phyloP scores from a whole-genome alignment of 2,888 invertebrate genomes.

The Megalurothrips usitatus region DNA sequence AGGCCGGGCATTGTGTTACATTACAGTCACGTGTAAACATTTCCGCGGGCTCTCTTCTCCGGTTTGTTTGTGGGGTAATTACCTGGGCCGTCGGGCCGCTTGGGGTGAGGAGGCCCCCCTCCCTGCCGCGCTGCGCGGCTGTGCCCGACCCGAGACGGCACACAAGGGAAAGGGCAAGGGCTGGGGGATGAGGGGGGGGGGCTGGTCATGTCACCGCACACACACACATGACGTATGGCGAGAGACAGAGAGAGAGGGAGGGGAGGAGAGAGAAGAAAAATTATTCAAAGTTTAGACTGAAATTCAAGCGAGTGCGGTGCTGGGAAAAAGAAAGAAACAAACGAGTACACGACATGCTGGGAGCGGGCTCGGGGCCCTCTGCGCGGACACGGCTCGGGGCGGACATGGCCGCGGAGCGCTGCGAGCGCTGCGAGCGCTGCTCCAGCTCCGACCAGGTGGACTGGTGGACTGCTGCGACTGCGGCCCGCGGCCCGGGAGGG shows the following conservation, averaged over 20 bases:
- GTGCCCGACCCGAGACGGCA: neutral
- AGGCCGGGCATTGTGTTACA: neutral
- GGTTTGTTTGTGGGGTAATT: constrained; percentile 22
- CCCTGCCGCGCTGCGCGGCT: neutral
- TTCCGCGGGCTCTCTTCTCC: constrained; percentile 19
- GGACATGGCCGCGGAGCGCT: neutral
- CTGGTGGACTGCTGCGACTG: no score
- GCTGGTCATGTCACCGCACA: neutral
- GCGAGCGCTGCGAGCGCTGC: no score
- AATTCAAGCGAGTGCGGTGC: neutral
- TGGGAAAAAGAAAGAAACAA: neutral
- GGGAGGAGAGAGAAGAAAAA: neutral
- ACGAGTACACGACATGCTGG: neutral
- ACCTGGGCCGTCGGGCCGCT: neutral
- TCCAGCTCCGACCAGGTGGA: no score
- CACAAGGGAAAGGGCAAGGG: neutral
- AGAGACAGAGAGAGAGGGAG: no score
- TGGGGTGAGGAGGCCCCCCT: neutral
- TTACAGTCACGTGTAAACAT: constrained; percentile 26
- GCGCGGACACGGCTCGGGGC: neutral
- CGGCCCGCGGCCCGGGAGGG: no score
- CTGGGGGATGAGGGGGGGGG: neutral
- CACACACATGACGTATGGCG: neutral
- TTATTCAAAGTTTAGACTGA: constrained; percentile 12
- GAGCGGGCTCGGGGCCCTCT: no score